A percentile compares a stretch with the other conserved stretches of the same genome.
These are phyloP conservation scores for Esox lucius DNA, from an alignment of 2,797 vertebrate genomes.

Conservation along the genomic window DNA sequence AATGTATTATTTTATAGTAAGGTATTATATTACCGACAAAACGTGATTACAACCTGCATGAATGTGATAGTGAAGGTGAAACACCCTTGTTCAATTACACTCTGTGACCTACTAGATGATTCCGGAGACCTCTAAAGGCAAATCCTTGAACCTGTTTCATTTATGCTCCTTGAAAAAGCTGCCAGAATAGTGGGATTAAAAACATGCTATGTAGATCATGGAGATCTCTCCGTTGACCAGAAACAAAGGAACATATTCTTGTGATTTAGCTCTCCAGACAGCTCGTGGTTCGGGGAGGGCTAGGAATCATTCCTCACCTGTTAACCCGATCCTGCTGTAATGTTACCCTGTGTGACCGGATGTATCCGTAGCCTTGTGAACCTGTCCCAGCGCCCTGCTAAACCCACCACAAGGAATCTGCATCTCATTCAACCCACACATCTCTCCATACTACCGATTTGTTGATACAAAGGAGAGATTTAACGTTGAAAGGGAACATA, in stretches of 20 bases:
- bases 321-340: constrained; percentile 51
- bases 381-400: constrained; percentile 32
- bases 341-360: constrained; percentile 42
- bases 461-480: too few relatives aligned
- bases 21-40: too few relatives aligned
- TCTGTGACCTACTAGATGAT: too few relatives aligned
- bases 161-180: background rate
- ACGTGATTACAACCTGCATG: too few relatives aligned
- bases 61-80: too few relatives aligned
- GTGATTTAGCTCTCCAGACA: constrained; percentile 20
- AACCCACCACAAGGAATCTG: constrained; percentile 27
- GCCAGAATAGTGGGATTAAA: background rate
- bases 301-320: constrained; percentile 51
- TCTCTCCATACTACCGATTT: constrained; percentile 40
- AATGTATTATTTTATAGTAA: too few relatives aligned
- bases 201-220: constrained; percentile 6
- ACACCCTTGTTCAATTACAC: too few relatives aligned
- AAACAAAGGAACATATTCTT: background rate
- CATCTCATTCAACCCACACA: constrained; percentile 35
- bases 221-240: background rate
- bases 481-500: too few relatives aligned
- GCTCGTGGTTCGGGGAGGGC: constrained; percentile 15
- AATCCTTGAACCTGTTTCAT: background rate
- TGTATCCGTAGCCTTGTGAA: constrained; percentile 37
- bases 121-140: too few relatives aligned